Evolutionary conservation across 2,797 vertebrate genomes (phyloP).

Genomic region (Enteromius mattozi): DNA sequence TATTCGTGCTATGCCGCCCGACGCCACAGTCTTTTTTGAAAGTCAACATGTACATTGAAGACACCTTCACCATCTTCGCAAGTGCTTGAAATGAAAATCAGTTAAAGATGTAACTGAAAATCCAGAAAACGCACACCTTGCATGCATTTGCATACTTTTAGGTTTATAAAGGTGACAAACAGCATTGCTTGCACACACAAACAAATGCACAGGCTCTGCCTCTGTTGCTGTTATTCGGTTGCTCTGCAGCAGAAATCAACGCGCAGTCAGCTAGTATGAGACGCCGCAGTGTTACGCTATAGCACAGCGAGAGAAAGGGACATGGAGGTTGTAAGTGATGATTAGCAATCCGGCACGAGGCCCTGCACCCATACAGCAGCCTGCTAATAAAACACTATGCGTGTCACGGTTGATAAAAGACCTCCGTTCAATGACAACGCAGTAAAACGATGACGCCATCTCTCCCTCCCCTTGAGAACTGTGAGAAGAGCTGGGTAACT

Average conservation of each 20-base stretch:
- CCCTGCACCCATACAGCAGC: conserved; percentile 63
- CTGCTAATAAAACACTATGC: conserved; percentile 66
- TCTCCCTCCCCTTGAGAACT: conserved; percentile 44
- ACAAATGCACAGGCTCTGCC: conserved; percentile 38
- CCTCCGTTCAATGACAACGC: conserved; percentile 43
- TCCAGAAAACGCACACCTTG: not conserved
- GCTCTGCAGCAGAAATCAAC: conserved; percentile 67
- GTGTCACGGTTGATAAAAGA: conserved; percentile 52
- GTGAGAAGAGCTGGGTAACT: conserved; percentile 6
- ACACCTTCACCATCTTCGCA: not conserved
- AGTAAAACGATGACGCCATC: conserved; percentile 47
- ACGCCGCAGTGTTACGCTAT: conserved; percentile 83
- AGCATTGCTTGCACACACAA: conserved; percentile 30
- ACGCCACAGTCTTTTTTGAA: conserved; percentile 11
- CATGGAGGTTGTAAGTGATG: conserved; percentile 65
- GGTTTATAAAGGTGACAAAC: not conserved
- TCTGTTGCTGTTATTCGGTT: conserved; percentile 50
- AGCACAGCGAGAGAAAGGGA: conserved; percentile 70
- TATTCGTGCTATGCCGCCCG: not conserved
- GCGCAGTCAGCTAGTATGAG: conserved; percentile 78
- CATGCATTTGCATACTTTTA: not conserved
- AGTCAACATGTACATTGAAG: conserved; percentile 4
- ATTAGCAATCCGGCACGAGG: conserved; percentile 70
- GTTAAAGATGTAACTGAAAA: not conserved
- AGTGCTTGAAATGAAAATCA: conserved; percentile 1